phyloP scores from a whole-genome alignment of 2,113 vertebrate genomes.

The Myrmophylax atrothorax region DNA sequence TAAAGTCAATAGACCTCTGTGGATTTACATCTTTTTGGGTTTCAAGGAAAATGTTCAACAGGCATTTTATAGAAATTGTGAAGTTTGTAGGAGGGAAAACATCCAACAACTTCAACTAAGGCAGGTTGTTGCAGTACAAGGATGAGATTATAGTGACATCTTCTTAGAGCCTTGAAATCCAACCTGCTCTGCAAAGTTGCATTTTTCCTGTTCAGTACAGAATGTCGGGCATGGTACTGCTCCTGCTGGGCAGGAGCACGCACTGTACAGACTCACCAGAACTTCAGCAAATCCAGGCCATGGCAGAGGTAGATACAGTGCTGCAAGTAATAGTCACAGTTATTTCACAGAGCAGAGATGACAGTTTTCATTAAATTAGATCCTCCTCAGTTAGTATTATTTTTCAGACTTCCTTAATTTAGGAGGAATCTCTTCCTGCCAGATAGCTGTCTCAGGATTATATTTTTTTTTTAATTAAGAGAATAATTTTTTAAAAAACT shows the following conservation, averaged over 20 bases:
- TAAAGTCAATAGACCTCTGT: neutral
- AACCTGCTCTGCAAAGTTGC: neutral
- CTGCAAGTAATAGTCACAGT: neutral
- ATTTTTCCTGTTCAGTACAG: neutral
- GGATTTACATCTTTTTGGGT: neutral
- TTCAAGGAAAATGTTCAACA: neutral
- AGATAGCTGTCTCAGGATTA: neutral
- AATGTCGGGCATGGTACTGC: neutral
- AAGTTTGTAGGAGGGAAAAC: neutral
- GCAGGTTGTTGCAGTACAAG: fast-evolving
- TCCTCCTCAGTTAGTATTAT: neutral
- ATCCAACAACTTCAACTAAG: neutral
- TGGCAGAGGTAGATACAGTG: neutral
- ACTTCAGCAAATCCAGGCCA: neutral
- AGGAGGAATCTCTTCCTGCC: neutral
- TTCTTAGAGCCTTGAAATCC: neutral
- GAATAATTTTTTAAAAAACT: neutral
- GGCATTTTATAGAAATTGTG: neutral
- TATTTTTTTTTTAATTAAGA: neutral
- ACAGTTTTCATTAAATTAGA: neutral
- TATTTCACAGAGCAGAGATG: neutral
- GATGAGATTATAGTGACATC: neutral
- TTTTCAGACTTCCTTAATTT: neutral
- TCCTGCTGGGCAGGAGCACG: neutral
- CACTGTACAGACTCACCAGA: too few relatives aligned